Conservation (phyloP, 2,888 invertebrate species). For the Dexiosoma caninum region DNA sequence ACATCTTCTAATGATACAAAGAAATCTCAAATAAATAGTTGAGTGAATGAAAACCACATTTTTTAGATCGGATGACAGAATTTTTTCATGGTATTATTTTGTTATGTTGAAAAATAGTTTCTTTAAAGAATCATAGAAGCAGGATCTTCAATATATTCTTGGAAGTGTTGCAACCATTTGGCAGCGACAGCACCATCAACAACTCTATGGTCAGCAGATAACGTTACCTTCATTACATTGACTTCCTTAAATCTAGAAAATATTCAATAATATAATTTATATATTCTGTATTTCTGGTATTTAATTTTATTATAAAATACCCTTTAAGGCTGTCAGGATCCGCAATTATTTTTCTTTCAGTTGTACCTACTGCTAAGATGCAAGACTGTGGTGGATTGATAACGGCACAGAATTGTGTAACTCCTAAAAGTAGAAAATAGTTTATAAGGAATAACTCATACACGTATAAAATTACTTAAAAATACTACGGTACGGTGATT, state of each 20-base stretch:
- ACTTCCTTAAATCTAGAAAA: constrained; percentile 83
- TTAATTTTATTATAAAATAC: constrained; percentile 77
- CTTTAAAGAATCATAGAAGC: constrained; percentile 93
- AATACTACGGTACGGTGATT: too few relatives aligned
- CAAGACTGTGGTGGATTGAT: constrained; percentile 97
- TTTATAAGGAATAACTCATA: background rate
- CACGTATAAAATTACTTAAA: too few relatives aligned
- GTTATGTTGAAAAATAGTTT: background rate
- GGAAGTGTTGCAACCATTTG: constrained; percentile 94
- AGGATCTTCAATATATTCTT: constrained; percentile 93
- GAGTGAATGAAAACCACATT: constrained; percentile 24
- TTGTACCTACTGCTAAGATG: constrained; percentile 93
- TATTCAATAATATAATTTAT: too few relatives aligned
- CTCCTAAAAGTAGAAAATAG: constrained; percentile 79
- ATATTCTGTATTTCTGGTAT: too few relatives aligned
- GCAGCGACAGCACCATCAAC: constrained; percentile 99
- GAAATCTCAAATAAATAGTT: constrained; percentile 31
- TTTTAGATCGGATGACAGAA: constrained; percentile 31
- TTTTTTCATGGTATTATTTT: constrained; percentile 37
- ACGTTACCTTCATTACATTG: constrained; percentile 91
- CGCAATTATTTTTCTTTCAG: constrained; percentile 85
- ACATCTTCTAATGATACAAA: constrained; percentile 11
- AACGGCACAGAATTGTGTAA: constrained; percentile 93
- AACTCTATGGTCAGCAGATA: constrained; percentile 98
- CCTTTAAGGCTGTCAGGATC: constrained; percentile 86